A percentile compares a stretch with the other conserved stretches of the same genome.
Evolutionary conservation across 2,797 vertebrate genomes (phyloP).

Genomic region (Acridotheres tristis): DNA sequence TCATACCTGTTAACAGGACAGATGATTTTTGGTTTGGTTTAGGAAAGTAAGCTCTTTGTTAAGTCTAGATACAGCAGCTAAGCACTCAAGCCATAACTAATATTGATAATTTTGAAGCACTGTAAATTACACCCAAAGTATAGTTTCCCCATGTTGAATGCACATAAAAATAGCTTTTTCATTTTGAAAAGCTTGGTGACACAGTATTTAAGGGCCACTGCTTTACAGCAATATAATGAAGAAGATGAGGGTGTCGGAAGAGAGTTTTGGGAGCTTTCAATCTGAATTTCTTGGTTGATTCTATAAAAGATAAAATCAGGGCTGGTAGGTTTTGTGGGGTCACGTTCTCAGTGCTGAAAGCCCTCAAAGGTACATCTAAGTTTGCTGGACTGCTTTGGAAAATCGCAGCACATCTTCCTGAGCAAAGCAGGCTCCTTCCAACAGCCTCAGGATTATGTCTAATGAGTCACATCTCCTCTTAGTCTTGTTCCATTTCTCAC

Average conservation of each 20-base stretch:
- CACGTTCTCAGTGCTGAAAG: background rate
- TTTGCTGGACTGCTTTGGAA: background rate
- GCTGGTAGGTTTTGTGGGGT: background rate
- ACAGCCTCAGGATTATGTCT: slow-evolving; percentile 1
- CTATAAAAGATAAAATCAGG: background rate
- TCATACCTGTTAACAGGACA: background rate
- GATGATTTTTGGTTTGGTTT: background rate
- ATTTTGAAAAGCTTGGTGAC: background rate
- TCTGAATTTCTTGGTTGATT: background rate
- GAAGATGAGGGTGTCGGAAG: rapidly evolving
- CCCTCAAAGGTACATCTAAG: background rate
- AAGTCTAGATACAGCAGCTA: background rate
- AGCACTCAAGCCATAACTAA: background rate
- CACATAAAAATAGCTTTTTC: background rate
- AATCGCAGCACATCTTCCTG: background rate
- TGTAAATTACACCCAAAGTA: background rate
- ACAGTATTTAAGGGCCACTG: background rate
- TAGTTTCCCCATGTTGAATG: background rate
- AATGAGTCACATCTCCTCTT: slow-evolving; percentile 42
- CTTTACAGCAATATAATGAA: background rate
- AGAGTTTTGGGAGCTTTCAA: background rate
- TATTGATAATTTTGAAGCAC: background rate
- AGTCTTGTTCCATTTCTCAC: slow-evolving; percentile 35
- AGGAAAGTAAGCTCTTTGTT: background rate
- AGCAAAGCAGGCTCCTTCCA: background rate